A percentile compares a stretch with the other conserved stretches of the same genome.
Conservation (phyloP, 2,888 invertebrate species). For the Xanthia icteritia region DNA sequence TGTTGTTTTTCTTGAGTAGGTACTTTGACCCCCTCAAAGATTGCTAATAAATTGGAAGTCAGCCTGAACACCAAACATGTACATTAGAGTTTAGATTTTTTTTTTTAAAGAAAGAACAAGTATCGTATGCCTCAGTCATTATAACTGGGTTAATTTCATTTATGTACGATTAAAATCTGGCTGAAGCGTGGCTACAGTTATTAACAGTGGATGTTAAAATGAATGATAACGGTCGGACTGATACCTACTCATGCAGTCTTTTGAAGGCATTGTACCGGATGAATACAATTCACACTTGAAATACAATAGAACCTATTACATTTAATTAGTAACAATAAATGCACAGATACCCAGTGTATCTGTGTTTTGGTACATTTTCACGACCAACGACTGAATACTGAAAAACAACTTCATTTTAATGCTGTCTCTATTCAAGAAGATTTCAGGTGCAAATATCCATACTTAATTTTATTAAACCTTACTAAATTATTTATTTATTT, state of each 20-base stretch:
- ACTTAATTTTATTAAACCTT: no score
- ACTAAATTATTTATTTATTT: no score
- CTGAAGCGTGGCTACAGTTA: conserved; percentile 17
- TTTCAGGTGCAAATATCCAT: background rate
- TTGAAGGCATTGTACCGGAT: background rate
- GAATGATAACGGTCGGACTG: conserved; percentile 10
- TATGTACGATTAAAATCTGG: conserved; percentile 17
- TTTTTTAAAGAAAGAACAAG: no score
- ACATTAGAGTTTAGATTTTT: no score
- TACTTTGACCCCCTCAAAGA: no score
- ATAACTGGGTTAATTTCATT: conserved; percentile 13
- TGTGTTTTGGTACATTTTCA: background rate
- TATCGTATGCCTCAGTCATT: background rate
- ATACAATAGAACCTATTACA: background rate
- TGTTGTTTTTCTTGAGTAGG: no score
- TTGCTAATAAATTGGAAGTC: no score
- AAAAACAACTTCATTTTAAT: background rate
- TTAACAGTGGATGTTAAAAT: conserved; percentile 23
- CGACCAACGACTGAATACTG: background rate
- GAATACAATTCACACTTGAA: background rate
- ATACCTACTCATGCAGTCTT: background rate
- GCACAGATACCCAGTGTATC: background rate
- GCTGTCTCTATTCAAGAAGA: background rate
- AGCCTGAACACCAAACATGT: no score
- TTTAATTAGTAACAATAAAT: background rate